Conservation (phyloP, 1,140 invertebrate species). For the Leguminivora glycinivorella region DNA sequence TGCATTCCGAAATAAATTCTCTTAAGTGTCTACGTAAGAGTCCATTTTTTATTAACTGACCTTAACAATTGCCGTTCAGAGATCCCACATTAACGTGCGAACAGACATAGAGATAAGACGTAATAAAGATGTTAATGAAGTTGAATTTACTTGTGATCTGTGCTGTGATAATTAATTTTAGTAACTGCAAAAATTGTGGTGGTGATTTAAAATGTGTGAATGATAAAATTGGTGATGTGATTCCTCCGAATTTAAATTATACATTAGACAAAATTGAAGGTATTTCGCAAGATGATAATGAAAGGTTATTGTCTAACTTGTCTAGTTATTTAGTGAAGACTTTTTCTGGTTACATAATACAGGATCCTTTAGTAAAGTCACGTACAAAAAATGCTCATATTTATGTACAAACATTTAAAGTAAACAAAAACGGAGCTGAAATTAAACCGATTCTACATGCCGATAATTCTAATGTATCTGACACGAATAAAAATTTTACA, state of each 20-base stretch:
- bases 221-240: conserved; percentile 32
- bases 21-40: background rate
- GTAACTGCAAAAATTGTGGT: conserved; percentile 34
- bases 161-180: conserved; percentile 25
- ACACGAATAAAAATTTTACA: background rate
- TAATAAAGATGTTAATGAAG: conserved; percentile 34
- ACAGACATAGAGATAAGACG: conserved; percentile 29
- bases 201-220: conserved; percentile 36
- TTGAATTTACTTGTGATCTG: conserved; percentile 34
- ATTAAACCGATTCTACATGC: background rate
- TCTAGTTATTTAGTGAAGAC: background rate
- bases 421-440: conserved; percentile 33
- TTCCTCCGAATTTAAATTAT: background rate
- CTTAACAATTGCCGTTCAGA: background rate
- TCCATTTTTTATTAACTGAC: background rate
- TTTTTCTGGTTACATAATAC: conserved; percentile 42
- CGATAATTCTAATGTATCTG: background rate
- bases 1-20: background rate
- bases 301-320: background rate
- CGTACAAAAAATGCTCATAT: conserved; percentile 47
- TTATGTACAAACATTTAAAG: conserved; percentile 49
- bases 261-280: background rate
- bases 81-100: conserved; percentile 34
- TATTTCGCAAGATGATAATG: background rate
- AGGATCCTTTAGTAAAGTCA: conserved; percentile 30